These are phyloP conservation scores for Oreochromis niloticus DNA, from an alignment of 2,113 vertebrate genomes.

Conservation along the genomic window DNA sequence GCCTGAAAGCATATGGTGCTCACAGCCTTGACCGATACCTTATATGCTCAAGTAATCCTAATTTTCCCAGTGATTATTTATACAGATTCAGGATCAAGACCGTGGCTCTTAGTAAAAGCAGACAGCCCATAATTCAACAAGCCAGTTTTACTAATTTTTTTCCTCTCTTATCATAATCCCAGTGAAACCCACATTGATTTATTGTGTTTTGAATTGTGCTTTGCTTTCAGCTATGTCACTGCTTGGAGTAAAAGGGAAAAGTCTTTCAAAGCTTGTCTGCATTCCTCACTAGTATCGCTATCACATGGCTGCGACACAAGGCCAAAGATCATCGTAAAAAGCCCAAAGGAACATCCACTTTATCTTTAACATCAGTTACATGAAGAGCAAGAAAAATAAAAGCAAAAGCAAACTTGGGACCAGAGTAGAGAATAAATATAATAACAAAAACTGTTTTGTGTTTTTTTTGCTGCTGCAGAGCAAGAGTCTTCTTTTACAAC, in stretches of 20 bases:
- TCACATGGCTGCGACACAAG: not conserved
- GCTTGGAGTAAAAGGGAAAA: constrained; percentile 7
- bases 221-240: not conserved
- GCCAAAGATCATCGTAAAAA: not conserved
- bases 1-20: constrained; percentile 53
- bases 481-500: constrained; percentile 16
- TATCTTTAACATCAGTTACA: not conserved
- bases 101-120: constrained; percentile 6
- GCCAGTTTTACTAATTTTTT: not conserved
- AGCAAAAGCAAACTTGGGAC: not conserved
- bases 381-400: not conserved
- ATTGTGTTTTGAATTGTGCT: constrained; percentile 25
- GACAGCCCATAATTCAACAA: constrained; percentile 45
- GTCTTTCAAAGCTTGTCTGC: constrained; percentile 15
- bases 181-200: constrained; percentile 31
- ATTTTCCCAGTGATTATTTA: constrained; percentile 60
- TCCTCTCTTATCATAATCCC: constrained; percentile 22
- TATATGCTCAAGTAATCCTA: constrained; percentile 26
- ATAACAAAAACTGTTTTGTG: constrained; percentile 11
- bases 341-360: not conserved
- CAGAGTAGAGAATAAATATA: not conserved
- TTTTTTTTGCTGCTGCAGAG: not conserved
- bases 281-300: not conserved
- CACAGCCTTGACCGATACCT: constrained; percentile 42
- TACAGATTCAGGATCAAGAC: constrained; percentile 42